Conservation (phyloP, 2,888 invertebrate species). For the Eristalis intricaria region DNA sequence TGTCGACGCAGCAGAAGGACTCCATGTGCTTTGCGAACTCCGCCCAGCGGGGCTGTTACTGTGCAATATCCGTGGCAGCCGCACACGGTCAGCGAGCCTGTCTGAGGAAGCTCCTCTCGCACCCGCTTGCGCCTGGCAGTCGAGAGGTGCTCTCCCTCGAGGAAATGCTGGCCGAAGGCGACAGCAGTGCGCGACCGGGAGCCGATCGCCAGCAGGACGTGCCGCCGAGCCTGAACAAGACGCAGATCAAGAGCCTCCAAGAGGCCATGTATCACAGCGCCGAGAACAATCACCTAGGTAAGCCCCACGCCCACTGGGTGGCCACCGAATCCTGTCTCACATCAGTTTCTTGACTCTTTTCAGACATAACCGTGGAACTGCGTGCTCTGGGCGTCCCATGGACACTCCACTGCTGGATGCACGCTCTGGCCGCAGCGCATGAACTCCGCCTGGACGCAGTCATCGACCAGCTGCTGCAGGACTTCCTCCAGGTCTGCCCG, state of each 20-base stretch:
- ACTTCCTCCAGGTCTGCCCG: conserved; percentile 94
- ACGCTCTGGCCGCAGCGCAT: conserved; percentile 92
- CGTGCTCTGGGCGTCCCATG: conserved; percentile 93
- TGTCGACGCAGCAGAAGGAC: conserved; percentile 91
- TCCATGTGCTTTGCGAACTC: conserved; percentile 92
- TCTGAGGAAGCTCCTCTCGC: conserved; percentile 89
- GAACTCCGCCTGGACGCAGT: conserved; percentile 91
- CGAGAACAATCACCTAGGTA: conserved; percentile 93
- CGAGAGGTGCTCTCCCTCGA: conserved; percentile 92
- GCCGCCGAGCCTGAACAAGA: conserved; percentile 85
- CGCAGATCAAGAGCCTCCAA: conserved; percentile 91
- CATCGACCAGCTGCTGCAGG: conserved; percentile 93
- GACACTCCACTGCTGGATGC: conserved; percentile 96
- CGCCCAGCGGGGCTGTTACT: conserved; percentile 92
- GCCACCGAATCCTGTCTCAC: background rate
- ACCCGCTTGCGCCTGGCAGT: conserved; percentile 86
- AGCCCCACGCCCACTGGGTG: conserved; percentile 41
- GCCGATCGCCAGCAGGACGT: conserved; percentile 76
- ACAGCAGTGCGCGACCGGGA: conserved; percentile 77
- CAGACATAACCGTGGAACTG: conserved; percentile 93
- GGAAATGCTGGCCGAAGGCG: conserved; percentile 94
- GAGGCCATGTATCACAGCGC: conserved; percentile 97
- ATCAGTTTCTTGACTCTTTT: conserved; percentile 12
- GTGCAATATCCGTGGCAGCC: conserved; percentile 94
- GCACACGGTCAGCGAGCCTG: conserved; percentile 92